A percentile compares a stretch with the other conserved stretches of the same genome.
Evolutionary conservation across 1,140 invertebrate species (phyloP).

Genomic region (Littorina saxatilis): DNA sequence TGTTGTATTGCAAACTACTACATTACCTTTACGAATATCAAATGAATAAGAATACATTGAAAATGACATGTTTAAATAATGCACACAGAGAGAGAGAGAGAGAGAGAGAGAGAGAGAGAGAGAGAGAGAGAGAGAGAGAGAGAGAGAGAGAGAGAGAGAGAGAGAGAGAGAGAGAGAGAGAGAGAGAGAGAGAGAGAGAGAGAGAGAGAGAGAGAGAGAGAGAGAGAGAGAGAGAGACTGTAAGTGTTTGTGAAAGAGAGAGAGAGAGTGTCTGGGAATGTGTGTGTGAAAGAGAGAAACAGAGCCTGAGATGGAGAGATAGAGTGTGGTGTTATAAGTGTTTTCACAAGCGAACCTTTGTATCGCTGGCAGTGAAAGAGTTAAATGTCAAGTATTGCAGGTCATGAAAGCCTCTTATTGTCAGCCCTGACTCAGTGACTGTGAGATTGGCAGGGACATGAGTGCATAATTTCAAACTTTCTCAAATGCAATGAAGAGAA

Average conservation of each 20-base stretch:
- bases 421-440: no score
- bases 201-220: not conserved
- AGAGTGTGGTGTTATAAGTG: not conserved
- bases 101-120: no score
- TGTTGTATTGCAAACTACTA: not conserved
- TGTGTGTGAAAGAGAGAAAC: conserved; percentile 7
- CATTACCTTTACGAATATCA: no score
- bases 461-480: no score
- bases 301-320: conserved; percentile 9
- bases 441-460: no score
- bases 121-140: not conserved
- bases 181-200: conserved; percentile 6
- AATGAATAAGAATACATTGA: not conserved
- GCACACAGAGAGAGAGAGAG: no score
- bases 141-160: conserved; percentile 26
- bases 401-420: no score
- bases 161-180: conserved; percentile 20
- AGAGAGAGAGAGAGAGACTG: not conserved
- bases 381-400: no score
- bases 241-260: not conserved
- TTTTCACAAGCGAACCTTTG: no score
- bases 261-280: not conserved
- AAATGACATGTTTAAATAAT: not conserved
- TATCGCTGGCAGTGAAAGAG: no score
- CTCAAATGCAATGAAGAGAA: no score